phyloP scores from a whole-genome alignment of 2,113 vertebrate species.

The Erythrocercus mccallii region DNA sequence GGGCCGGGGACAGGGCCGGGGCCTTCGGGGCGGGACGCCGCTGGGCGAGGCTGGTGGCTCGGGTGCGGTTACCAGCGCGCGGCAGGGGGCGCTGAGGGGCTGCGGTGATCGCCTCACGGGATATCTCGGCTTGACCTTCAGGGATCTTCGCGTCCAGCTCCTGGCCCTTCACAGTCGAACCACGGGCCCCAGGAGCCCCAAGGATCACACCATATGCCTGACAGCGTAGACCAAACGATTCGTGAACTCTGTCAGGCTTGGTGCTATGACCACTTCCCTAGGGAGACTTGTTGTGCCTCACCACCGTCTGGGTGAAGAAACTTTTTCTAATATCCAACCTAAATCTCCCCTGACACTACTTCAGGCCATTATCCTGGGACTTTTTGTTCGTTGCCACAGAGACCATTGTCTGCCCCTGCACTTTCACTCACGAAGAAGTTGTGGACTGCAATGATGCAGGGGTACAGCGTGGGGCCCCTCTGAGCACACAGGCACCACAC shows the following conservation, averaged over 20 bases:
- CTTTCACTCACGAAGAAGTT: neutral
- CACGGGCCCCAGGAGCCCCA: too few species aligned
- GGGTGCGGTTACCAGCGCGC: neutral
- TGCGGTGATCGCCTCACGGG: neutral
- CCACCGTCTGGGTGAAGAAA: neutral
- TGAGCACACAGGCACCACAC: rapidly evolving
- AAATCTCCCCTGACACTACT: neutral
- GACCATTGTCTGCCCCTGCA: neutral
- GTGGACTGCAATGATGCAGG: neutral
- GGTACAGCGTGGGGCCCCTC: neutral
- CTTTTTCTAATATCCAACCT: neutral
- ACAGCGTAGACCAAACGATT: neutral
- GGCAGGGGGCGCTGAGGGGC: neutral
- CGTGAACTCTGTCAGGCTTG: neutral
- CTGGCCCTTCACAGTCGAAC: rapidly evolving
- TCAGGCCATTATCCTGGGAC: neutral
- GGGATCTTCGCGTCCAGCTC: rapidly evolving
- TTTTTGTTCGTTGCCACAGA: neutral
- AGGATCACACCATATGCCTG: neutral
- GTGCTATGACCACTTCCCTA: neutral
- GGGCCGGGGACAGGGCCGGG: too few species aligned
- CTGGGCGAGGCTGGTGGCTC: neutral
- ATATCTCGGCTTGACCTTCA: rapidly evolving
- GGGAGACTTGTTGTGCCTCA: neutral
- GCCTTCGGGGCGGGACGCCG: too few species aligned